Base-by-base conservation (phyloP, 2,888 invertebrate genomes). In the Drosophila pseudotakahashii region DNA sequence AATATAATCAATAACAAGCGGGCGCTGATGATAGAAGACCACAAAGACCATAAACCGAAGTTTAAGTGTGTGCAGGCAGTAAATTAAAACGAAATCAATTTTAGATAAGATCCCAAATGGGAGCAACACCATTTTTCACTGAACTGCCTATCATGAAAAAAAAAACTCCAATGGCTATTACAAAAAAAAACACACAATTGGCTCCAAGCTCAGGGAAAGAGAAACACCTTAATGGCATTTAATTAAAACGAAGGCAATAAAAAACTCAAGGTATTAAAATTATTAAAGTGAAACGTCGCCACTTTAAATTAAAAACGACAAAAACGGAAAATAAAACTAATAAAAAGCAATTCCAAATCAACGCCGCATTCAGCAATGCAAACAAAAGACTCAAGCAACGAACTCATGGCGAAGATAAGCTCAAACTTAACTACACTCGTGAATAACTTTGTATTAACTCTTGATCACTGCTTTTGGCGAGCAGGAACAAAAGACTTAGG, bases 401-500 rank as follows among this genome's bases (percentile, higher is more conserved):
- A 76, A 62, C 76, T 60, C 54, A 45, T 14, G 55, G 41, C 41
- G 36, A 16, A 47, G 54, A 70, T 71, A 54, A 51, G 48, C 75
- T 75, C 67, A 51, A 51, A 51, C 68, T 54, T 74, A 55, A 47
- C 75, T 71, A 45, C 50, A 75, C 54, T 75, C 16, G 66, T 39
- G 45, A 39, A 51, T 68, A 55, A 71, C 48, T 69, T 41, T 53
- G 57, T 58, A 68, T 72, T 68, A 68, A 58, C 69, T 72, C 51
- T 74, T 75, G 45, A 71, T 74, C 73, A 53, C 42, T 47, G 36
- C 41, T 34, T 16, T 52, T 64, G 67, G 53, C 50, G 37, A 36
- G 10, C 41, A 67, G 54, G 44, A 61, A 76, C 84, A 84, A 87
- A 88, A 89, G 89, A 89, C 89, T 88, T 86, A 68, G 77, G 81